These are phyloP conservation scores for Sebastes fasciatus DNA, from an alignment of 2,113 vertebrate species.

Conservation along the genomic window DNA sequence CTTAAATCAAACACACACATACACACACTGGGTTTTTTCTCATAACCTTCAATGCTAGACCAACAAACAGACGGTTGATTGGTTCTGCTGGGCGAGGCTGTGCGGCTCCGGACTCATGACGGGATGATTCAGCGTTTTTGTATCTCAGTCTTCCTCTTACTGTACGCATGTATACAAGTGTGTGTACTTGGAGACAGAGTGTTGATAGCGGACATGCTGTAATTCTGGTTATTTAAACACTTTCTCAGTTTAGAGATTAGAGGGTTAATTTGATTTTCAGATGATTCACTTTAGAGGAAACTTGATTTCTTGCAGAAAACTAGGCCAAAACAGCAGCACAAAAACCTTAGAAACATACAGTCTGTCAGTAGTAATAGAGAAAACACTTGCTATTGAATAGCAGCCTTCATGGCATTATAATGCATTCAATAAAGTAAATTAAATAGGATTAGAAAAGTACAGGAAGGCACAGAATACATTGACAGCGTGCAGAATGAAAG, in stretches of 20 bases:
- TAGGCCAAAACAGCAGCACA: neutral
- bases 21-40: slow-evolving; percentile 29
- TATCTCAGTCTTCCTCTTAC: neutral
- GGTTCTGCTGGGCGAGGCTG: slow-evolving; percentile 34
- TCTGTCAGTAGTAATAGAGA: neutral
- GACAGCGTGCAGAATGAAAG: neutral
- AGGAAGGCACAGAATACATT: neutral
- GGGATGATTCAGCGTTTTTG: slow-evolving; percentile 48
- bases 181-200: neutral
- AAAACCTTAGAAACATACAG: neutral
- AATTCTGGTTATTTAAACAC: neutral
- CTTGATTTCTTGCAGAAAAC: neutral
- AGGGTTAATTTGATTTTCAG: neutral
- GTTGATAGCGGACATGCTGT: neutral
- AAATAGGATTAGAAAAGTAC: neutral
- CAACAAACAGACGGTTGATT: slow-evolving; percentile 60
- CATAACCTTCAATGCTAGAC: slow-evolving; percentile 49
- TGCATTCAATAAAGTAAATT: neutral
- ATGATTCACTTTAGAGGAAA: neutral
- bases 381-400: neutral
- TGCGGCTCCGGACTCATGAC: neutral
- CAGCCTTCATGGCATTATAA: neutral
- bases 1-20: slow-evolving; percentile 44
- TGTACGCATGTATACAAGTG: neutral
- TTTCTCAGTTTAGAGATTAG: neutral